Base-by-base conservation (phyloP, 2,113 vertebrate genomes). In the Gobius niger region DNA sequence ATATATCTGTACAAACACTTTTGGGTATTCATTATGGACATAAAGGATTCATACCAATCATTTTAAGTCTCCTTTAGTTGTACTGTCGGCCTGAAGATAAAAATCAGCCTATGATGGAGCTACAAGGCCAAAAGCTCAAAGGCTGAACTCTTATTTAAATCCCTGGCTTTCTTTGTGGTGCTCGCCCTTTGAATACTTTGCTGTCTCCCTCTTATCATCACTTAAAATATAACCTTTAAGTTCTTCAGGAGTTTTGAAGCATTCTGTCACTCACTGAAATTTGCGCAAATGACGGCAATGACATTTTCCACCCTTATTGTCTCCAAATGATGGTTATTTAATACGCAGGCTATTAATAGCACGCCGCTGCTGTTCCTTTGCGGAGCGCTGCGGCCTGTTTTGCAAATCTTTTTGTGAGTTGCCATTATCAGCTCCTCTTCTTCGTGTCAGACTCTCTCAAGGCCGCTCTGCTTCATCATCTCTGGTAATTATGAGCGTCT, bases 331-430 rank as follows among this genome's bases (percentile, higher is more conserved):
- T 65, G 64, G 67, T 65, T 65, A 78, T 67, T 74, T 66, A 72
- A 68, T 72, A 67, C 78, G 40, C 63, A 84, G 24, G 61, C 77
- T 88, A 82, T 86, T 88, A 83, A 86, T 89, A 85, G 77, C 62
- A 54, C 19, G 9, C 78, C 76, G 76, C 63, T 74, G 63, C 64
- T 34, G 69, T 85, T 77, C 76, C 84, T 78, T 66, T 79, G 72
- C 75, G 60, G 56, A 50, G 70, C 24, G 57, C 12, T 68, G 83
- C 65, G 70, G 53, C 52, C 13, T 65, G 65, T 67, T 67, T 46
- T 60, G 40, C 68, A 34, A 51, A 41, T 57, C 63, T 47, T 12
- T 75, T 70, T 74, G 63, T 73, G 53, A 59, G 1, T 46, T 52
- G 44, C 63, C 47, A 15, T 77, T 75, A 77, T 71, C 47, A 8